Conservation (phyloP, 1,140 invertebrate species). For the Drosophila tani region DNA sequence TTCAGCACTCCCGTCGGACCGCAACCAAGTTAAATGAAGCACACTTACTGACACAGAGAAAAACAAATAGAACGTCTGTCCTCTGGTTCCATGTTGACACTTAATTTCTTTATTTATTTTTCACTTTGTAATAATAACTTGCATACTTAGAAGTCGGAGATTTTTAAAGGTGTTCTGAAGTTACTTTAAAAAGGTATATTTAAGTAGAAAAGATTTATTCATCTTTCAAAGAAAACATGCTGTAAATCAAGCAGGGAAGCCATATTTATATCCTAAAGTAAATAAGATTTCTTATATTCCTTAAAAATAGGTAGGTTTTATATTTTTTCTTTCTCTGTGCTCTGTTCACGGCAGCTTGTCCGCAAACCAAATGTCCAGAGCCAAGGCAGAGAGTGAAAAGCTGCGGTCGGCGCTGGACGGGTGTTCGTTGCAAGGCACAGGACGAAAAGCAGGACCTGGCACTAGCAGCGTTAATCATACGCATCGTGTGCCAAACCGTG, state of each 20-base stretch:
- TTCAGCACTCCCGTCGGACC: slow-evolving; percentile 54
- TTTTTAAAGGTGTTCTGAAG: no score
- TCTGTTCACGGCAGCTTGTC: neutral
- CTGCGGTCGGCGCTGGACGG: slow-evolving; percentile 1
- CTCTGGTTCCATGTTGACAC: neutral
- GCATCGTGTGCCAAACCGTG: slow-evolving; percentile 59
- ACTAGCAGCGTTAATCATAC: slow-evolving; percentile 71
- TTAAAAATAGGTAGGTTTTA: no score
- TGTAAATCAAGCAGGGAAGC: no score
- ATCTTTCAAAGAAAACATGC: no score
- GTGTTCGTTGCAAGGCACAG: neutral
- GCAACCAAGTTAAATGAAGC: slow-evolving; percentile 78
- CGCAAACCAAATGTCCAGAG: slow-evolving; percentile 62
- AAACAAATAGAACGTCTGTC: slow-evolving; percentile 1
- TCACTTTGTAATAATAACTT: neutral
- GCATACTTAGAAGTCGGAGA: no score
- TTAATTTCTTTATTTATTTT: neutral
- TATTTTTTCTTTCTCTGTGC: slow-evolving; percentile 2
- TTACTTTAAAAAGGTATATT: no score
- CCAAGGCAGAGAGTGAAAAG: slow-evolving; percentile 23
- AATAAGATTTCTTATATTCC: no score
- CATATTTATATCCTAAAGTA: no score
- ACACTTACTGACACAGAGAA: slow-evolving; percentile 26
- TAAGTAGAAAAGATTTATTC: no score
- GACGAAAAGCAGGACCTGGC: neutral